phyloP scores from a whole-genome alignment of 2,797 vertebrate genomes.

The Prunella strophiata region DNA sequence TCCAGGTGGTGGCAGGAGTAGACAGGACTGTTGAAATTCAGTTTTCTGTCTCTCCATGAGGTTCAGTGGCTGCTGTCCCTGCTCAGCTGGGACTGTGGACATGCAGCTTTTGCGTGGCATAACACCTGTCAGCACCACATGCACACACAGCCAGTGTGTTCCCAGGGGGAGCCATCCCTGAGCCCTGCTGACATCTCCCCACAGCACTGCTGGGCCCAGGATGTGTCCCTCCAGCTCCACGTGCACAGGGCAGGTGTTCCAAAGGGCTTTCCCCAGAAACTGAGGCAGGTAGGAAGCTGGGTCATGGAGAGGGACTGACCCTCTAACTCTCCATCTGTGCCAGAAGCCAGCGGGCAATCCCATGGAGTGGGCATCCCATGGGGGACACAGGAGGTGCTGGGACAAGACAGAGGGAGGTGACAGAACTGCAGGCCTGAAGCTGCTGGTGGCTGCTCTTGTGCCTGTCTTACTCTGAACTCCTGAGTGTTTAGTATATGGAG shows the following conservation, averaged over 20 bases:
- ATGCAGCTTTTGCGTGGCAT: background rate
- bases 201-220: rapidly evolving
- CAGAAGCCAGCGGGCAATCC: background rate
- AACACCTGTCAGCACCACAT: background rate
- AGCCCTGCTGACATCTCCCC: background rate
- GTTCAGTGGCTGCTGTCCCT: background rate
- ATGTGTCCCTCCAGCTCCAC: rapidly evolving
- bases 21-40: background rate
- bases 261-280: background rate
- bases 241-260: rapidly evolving
- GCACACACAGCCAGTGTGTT: rapidly evolving
- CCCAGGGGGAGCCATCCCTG: rapidly evolving
- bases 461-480: background rate
- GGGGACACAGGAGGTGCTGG: background rate
- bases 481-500: background rate
- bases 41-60: background rate
- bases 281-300: background rate
- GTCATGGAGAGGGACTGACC: rapidly evolving
- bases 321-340: background rate
- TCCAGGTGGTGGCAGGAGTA: conserved; percentile 5
- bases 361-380: rapidly evolving
- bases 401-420: background rate
- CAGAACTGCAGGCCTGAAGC: rapidly evolving
- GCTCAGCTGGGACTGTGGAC: background rate
- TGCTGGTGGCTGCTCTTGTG: background rate